Evolutionary conservation across 2,888 invertebrate genomes (phyloP), one percentile per base, ranked within the genome.

Genomic region (Labia minor): DNA sequence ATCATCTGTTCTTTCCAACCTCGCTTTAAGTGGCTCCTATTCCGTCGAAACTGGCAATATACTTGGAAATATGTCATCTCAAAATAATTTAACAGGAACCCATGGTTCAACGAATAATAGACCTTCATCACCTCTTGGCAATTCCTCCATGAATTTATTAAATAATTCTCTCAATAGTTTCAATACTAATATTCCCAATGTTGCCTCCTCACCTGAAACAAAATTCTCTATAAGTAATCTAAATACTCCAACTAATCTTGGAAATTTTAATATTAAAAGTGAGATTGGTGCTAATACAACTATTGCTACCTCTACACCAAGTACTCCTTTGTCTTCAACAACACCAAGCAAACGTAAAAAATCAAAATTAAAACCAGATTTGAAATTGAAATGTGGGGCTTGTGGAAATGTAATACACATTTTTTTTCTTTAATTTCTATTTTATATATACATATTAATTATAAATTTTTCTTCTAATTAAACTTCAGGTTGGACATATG

Each of bases 351-450:
- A 90, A 67, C 86, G 92, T 72, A 90, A 91, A 72, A 87, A 90
- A 70, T 76, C 79, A 65, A 93, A 94, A 78, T 80, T 92, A 65
- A 93, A 93, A 75, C 90, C 92, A 8, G 93, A 94, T 78, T 81
- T 93, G 65, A 94, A 94, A 81, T 81, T 97, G 69, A 89, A 95
- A 82, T 98, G 98, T 78, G 96, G 97, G 10, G 97, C 97, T 8
- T 99, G 99, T 78, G 97, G 97, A 8, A 92, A 89, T 76, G 88
- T 88, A 4, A 86, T 86, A 0, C 2, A 16, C 2, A 49, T 16
- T 49, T 61, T 37, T 33, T 33, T 20, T n/a, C n/a, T 66, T 10
- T 21, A 10, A 19, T 19, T 2, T 1, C 11, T 2, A 37, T 16
- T 65, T 65, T 65, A n/a, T n/a, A n/a, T n/a, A n/a, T n/a, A n/a